Evolutionary conservation across 1,140 invertebrate species (phyloP).

Genomic region (Drosophila subobscura): DNA sequence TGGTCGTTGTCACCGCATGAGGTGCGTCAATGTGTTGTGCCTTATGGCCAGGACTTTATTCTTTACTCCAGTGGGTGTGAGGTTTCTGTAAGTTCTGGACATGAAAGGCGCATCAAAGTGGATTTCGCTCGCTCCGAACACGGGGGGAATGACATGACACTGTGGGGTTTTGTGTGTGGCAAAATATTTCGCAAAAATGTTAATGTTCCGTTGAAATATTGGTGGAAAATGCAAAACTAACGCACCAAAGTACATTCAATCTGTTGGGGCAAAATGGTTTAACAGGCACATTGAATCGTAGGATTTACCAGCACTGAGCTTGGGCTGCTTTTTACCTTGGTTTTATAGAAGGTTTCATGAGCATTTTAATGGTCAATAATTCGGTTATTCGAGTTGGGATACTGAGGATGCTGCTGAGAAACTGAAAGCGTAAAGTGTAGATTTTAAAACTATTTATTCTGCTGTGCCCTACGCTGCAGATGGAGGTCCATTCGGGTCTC

Average conservation of each 20-base stretch:
- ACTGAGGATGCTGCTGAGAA: too few relatives aligned
- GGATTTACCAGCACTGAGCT: constrained; percentile 9
- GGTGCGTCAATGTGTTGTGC: constrained; percentile 75
- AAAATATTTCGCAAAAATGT: constrained; percentile 61
- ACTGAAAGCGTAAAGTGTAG: too few relatives aligned
- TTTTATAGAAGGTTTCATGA: too few relatives aligned
- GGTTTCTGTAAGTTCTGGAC: constrained; percentile 55
- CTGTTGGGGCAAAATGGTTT: constrained; percentile 28
- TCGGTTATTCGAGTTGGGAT: too few relatives aligned
- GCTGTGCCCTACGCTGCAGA: too few relatives aligned
- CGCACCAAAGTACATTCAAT: constrained; percentile 23
- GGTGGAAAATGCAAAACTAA: constrained; percentile 46
- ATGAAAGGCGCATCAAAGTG: constrained; percentile 51
- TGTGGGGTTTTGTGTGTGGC: background rate
- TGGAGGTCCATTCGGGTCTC: too few relatives aligned
- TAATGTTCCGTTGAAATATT: constrained; percentile 48
- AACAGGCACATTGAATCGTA: constrained; percentile 28
- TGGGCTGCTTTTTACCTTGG: too few relatives aligned
- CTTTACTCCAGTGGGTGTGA: constrained; percentile 33
- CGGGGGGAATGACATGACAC: background rate
- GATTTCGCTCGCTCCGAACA: constrained; percentile 12
- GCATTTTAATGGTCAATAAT: too few relatives aligned
- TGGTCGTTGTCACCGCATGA: constrained; percentile 71
- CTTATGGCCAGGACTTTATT: constrained; percentile 26
- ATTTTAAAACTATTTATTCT: too few relatives aligned